Base-by-base conservation (phyloP, 2,113 vertebrate genomes). In the Scomber colias region DNA sequence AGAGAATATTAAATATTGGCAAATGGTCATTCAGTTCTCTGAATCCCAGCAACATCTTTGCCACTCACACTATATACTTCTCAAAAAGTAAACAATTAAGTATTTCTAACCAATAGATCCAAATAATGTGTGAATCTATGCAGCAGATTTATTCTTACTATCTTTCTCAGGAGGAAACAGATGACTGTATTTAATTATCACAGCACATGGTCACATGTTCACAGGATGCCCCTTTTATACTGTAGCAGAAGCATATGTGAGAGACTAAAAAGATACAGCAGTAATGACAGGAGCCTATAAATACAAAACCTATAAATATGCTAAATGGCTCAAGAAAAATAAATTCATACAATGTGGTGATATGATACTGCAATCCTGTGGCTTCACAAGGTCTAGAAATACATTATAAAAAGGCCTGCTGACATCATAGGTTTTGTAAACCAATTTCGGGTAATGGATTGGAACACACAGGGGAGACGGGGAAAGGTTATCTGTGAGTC, bases 401-500 rank as follows among this genome's bases (percentile, higher is more conserved):
- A 77, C 88, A 83, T 82, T 75, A 77, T 71, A 88, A 84, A 87
- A 81, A 17, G 40, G 46, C 67, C 70, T 53, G 82, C 85, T 89
- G 86, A 89, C 90, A 87, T 84, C 70, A 82, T 50, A 78, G 85
- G 59, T 83, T 90, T 78, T 87, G 74, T 88, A 90, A 92, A 86
- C 53, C 83, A 86, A 89, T 91, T 90, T 88, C 50, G 10, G 69
- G 74, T 84, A 92, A 91, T 87, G 78, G 89, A 61, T 79, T 77
- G 46, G 70, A 79, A 76, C 14, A 9, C 27, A 60, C 55, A 14
- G 61, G 17, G 53, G 77, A 55, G 67, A 85, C 64, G 77, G 61
- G 62, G 73, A 89, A 92, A 93, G 88, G 88, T 93, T 83, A 92
- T 84, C 89, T 81, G 24, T 69, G 79, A 84, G 88, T 92, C 84